A percentile compares a stretch with the other conserved stretches of the same genome.
phyloP scores from a whole-genome alignment of 64 coral and sea anemone genomes.

The Porites lutea region DNA sequence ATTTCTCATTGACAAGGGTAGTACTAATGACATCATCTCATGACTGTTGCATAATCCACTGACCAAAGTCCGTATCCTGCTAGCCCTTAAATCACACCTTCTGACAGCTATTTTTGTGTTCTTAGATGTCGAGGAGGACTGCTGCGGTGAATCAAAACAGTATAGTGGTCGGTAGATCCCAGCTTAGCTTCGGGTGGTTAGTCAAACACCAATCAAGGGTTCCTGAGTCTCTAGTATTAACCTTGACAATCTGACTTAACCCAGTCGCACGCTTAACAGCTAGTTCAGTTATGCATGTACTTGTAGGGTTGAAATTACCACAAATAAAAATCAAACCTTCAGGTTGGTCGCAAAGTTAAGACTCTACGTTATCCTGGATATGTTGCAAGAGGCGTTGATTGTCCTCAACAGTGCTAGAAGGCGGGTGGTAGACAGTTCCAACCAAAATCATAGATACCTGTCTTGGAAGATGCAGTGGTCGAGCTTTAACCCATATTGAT shows the following conservation, averaged over 20 bases:
- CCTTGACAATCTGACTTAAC: neutral
- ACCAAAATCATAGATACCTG: constrained; percentile 56
- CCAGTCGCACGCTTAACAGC: constrained; percentile 28
- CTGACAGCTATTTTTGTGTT: constrained; percentile 35
- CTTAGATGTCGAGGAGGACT: constrained; percentile 32
- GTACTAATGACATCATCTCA: neutral
- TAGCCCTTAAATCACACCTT: constrained; percentile 62
- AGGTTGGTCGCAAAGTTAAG: constrained; percentile 39
- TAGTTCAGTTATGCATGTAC: constrained; percentile 7
- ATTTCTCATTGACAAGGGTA: too few species aligned
- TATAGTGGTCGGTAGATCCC: too few species aligned
- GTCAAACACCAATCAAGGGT: constrained; percentile 59
- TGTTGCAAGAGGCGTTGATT: constrained; percentile 34
- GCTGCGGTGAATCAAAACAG: neutral
- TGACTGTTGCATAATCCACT: constrained; percentile 56
- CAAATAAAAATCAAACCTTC: constrained; percentile 35
- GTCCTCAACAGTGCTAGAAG: constrained; percentile 27
- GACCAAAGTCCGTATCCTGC: constrained; percentile 67
- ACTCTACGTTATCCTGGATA: constrained; percentile 43
- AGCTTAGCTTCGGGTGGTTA: constrained; percentile 3
- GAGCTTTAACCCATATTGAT: constrained; percentile 61
- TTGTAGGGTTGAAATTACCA: constrained; percentile 54
- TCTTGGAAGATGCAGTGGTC: constrained; percentile 47
- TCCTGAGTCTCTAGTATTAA: constrained; percentile 41
- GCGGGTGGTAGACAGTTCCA: constrained; percentile 45